phyloP scores from a whole-genome alignment of 1,140 invertebrate species.

The Drosophila cardini region DNA sequence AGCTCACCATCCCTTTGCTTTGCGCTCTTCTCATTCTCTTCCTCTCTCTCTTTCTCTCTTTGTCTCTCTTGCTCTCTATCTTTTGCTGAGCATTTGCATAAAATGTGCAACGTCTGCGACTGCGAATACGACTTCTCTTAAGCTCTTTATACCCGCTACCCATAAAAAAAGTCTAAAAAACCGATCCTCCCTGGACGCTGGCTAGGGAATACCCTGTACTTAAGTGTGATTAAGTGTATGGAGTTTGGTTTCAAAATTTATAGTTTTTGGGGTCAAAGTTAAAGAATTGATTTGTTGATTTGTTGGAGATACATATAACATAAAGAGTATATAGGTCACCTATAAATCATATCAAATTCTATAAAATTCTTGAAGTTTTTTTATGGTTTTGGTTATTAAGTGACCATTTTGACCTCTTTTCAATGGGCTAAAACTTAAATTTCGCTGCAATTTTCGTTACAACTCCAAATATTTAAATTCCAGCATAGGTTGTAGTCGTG shows the following conservation, averaged over 20 bases:
- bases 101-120: conserved; percentile 62
- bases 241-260: background rate
- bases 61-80: conserved; percentile 2
- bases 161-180: background rate
- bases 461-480: no score
- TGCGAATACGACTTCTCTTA: conserved; percentile 5
- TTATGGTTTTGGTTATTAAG: no score
- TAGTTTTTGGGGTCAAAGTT: background rate
- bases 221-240: background rate
- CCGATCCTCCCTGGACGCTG: background rate
- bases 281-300: no score
- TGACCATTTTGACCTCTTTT: no score
- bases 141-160: conserved; percentile 25
- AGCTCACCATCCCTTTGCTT: background rate
- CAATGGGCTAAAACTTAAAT: no score
- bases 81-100: conserved; percentile 62
- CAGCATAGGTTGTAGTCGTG: background rate
- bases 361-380: no score
- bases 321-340: no score
- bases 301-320: no score
- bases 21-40: background rate
- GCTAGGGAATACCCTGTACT: background rate
- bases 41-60: background rate
- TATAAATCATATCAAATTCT: no score
- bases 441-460: background rate